Conservation (phyloP, 2,888 invertebrate species). For the Drosophila glabriapex region DNA sequence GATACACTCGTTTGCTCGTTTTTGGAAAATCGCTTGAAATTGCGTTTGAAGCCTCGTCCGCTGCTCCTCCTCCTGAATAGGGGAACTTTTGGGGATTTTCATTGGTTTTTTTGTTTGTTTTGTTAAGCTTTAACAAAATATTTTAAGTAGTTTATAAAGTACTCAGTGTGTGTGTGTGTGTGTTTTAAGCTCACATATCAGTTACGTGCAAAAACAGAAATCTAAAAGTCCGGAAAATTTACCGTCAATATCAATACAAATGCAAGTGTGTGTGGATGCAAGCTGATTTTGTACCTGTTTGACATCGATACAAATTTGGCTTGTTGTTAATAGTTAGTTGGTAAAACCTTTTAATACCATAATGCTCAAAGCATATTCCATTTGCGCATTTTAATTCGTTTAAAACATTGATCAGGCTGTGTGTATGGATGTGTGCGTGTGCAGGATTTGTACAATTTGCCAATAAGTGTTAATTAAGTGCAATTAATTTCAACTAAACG, state of each 20-base stretch:
- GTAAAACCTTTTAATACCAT: slow-evolving; percentile 57
- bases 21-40: slow-evolving; percentile 44
- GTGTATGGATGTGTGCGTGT: neutral
- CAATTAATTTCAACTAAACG: slow-evolving; percentile 7
- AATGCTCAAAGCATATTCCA: slow-evolving; percentile 47
- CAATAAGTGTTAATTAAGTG: neutral
- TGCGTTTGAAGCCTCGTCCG: slow-evolving; percentile 56
- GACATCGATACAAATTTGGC: slow-evolving; percentile 62
- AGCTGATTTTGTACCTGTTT: slow-evolving; percentile 11
- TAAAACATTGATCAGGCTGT: slow-evolving; percentile 29
- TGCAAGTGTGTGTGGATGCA: neutral
- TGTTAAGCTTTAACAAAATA: slow-evolving; percentile 74
- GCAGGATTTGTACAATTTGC: neutral
- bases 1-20: slow-evolving; percentile 63
- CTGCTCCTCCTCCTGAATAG: slow-evolving; percentile 8
- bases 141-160: slow-evolving; percentile 78
- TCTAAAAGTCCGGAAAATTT: slow-evolving; percentile 37
- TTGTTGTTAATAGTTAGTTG: slow-evolving; percentile 2
- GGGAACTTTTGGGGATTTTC: slow-evolving; percentile 65
- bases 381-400: slow-evolving; percentile 57
- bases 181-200: slow-evolving; percentile 58
- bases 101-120: slow-evolving; percentile 61
- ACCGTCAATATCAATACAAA: slow-evolving; percentile 16
- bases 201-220: slow-evolving; percentile 28
- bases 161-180: slow-evolving; percentile 33